Conservation (phyloP, 2,888 invertebrate species). For the Bombylius discolor region DNA sequence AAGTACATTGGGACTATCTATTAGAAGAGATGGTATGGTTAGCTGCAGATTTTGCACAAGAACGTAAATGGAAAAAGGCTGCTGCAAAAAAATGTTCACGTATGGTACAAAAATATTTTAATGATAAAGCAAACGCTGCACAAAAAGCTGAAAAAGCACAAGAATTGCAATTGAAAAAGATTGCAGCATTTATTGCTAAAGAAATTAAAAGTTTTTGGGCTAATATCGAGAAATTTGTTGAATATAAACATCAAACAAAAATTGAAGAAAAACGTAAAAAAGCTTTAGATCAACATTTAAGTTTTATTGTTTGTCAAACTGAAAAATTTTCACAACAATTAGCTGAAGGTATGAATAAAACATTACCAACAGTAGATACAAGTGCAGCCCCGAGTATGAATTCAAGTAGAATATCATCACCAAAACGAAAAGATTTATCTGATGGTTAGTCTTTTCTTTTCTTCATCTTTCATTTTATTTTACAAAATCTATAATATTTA, state of each 20-base stretch:
- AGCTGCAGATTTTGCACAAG: conserved; percentile 93
- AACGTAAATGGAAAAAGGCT: conserved; percentile 94
- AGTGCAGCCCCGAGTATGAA: conserved; percentile 35
- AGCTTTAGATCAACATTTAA: conserved; percentile 90
- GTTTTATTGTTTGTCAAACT: conserved; percentile 96
- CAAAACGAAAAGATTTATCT: conserved; percentile 33
- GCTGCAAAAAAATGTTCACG: conserved; percentile 85
- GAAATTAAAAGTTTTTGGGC: conserved; percentile 91
- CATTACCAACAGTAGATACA: conserved; percentile 19
- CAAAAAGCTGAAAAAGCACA: conserved; percentile 87
- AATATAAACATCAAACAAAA: conserved; percentile 83
- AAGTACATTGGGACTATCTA: conserved; percentile 97
- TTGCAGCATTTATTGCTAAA: conserved; percentile 83
- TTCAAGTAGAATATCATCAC: conserved; percentile 40
- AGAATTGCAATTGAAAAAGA: conserved; percentile 68
- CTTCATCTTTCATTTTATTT: not conserved
- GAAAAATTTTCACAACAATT: conserved; percentile 90
- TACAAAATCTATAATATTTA: not conserved
- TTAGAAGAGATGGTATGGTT: conserved; percentile 99
- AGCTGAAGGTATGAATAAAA: conserved; percentile 70
- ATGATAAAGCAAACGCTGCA: conserved; percentile 79
- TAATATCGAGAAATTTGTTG: conserved; percentile 92
- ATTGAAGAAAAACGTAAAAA: conserved; percentile 90
- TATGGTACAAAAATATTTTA: conserved; percentile 83
- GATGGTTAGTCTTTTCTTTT: conserved; percentile 36